Conservation (phyloP, 1,140 invertebrate species). For the Pristionchus pacificus region DNA sequence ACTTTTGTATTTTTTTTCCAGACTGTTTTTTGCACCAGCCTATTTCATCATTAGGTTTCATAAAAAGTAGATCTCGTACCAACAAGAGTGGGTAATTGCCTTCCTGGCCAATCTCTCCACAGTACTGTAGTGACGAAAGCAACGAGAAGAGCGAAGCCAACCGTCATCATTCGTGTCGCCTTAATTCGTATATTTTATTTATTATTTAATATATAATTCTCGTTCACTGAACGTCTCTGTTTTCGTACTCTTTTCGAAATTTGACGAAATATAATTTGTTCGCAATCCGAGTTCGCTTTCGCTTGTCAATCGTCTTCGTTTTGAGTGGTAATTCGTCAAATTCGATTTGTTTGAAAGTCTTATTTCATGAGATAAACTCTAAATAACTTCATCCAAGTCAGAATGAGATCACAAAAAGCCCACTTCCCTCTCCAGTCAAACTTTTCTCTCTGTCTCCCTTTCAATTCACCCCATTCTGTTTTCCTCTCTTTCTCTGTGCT, state of each 20-base stretch:
- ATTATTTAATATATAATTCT: neutral
- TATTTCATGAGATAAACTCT: too few relatives aligned
- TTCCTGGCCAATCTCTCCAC: constrained; percentile 15
- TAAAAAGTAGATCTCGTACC: constrained; percentile 35
- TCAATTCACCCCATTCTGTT: too few relatives aligned
- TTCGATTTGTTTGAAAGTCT: too few relatives aligned
- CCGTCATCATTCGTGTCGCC: constrained; percentile 52
- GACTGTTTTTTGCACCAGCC: constrained; percentile 20
- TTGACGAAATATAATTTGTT: neutral
- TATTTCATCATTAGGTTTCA: constrained; percentile 15
- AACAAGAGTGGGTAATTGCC: constrained; percentile 16
- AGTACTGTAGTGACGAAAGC: constrained; percentile 46
- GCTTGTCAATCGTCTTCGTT: too few relatives aligned
- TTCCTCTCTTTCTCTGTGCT: too few relatives aligned
- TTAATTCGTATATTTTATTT: constrained; percentile 13
- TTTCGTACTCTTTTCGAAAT: neutral
- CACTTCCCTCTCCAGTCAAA: too few relatives aligned
- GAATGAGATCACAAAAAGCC: too few relatives aligned
- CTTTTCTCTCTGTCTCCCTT: too few relatives aligned
- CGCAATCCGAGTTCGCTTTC: too few relatives aligned
- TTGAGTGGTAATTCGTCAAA: too few relatives aligned
- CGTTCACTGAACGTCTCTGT: neutral
- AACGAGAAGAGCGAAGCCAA: constrained; percentile 48
- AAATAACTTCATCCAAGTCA: too few relatives aligned
- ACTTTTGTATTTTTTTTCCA: neutral